Percentiles rank a stretch among this genome's conserved stretches.
phyloP scores from a whole-genome alignment of 2,797 vertebrate genomes.

The Amblyopsis hoosieri region DNA sequence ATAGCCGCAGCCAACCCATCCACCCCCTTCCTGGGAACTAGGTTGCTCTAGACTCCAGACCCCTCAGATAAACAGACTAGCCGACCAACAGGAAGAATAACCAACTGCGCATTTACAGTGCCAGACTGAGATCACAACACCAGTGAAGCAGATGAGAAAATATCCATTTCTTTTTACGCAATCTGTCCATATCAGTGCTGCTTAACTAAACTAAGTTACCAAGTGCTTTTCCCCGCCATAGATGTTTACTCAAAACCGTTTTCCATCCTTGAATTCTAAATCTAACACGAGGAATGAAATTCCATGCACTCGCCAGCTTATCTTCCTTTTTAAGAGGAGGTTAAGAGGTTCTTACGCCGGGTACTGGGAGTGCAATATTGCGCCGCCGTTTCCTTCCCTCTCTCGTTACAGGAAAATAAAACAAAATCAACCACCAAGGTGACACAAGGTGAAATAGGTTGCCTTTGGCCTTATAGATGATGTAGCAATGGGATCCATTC shows the following conservation, averaged over 20 bases:
- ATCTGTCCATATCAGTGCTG: too few species aligned
- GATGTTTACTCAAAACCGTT: neutral
- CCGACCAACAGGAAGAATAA: slow-evolving; percentile 16
- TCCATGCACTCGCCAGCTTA: neutral
- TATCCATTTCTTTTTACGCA: slow-evolving; percentile 1
- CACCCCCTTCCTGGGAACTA: slow-evolving; percentile 51
- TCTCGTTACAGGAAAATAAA: neutral
- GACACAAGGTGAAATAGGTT: neutral
- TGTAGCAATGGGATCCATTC: neutral
- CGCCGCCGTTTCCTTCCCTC: neutral
- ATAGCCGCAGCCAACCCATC: slow-evolving; percentile 39
- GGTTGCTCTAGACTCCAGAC: slow-evolving; percentile 41
- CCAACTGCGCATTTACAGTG: slow-evolving; percentile 35
- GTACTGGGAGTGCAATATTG: neutral
- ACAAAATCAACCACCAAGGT: neutral
- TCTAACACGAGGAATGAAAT: neutral
- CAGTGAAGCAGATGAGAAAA: slow-evolving; percentile 4
- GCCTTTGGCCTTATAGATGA: neutral
- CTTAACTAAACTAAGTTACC: too few species aligned
- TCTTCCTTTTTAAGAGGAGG: neutral
- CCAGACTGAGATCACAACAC: slow-evolving; percentile 44
- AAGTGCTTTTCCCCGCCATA: too few species aligned
- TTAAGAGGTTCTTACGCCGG: neutral
- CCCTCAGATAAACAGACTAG: slow-evolving; percentile 5
- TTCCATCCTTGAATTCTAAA: neutral